These are phyloP conservation scores for Drosophila navojoa DNA, from an alignment of 1,140 invertebrate genomes.

Conservation along the genomic window DNA sequence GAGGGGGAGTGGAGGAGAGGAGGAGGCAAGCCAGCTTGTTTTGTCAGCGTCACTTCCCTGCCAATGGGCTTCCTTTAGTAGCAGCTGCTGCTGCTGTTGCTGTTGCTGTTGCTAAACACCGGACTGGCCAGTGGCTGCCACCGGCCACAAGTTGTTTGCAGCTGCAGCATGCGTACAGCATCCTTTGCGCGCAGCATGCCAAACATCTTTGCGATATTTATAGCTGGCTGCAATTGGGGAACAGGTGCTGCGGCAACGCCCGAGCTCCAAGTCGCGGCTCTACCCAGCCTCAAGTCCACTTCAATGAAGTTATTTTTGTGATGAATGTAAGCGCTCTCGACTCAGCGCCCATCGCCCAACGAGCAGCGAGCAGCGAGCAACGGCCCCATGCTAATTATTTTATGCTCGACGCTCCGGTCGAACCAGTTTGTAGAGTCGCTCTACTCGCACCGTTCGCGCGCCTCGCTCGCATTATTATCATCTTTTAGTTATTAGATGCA, in stretches of 20 bases:
- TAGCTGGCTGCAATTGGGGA: constrained; percentile 64
- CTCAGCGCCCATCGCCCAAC: constrained; percentile 34
- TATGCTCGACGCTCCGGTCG: constrained; percentile 12
- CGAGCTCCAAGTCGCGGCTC: constrained; percentile 13
- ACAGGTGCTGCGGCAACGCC: constrained; percentile 74
- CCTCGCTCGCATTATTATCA: constrained; percentile 64
- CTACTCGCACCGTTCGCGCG: not conserved
- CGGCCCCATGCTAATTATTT: constrained; percentile 49
- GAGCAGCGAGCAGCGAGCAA: not conserved
- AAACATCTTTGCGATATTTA: constrained; percentile 79
- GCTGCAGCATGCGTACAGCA: constrained; percentile 63
- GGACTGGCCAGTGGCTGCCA: constrained; percentile 7
- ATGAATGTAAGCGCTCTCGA: constrained; percentile 48
- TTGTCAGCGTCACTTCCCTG: constrained; percentile 77
- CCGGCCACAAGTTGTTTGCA: constrained; percentile 64
- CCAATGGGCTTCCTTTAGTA: constrained; percentile 70
- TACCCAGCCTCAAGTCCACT: not conserved
- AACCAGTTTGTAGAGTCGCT: constrained; percentile 51
- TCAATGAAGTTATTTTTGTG: constrained; percentile 64
- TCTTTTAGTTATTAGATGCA: constrained; percentile 75
- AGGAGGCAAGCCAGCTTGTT: constrained; percentile 53
- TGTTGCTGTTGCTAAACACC: not conserved
- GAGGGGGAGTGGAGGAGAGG: not conserved
- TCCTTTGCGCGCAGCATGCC: constrained; percentile 79
- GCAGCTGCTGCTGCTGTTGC: constrained; percentile 43